phyloP scores from a whole-genome alignment of 2,113 vertebrate genomes.

The Atherinomorus stipes region DNA sequence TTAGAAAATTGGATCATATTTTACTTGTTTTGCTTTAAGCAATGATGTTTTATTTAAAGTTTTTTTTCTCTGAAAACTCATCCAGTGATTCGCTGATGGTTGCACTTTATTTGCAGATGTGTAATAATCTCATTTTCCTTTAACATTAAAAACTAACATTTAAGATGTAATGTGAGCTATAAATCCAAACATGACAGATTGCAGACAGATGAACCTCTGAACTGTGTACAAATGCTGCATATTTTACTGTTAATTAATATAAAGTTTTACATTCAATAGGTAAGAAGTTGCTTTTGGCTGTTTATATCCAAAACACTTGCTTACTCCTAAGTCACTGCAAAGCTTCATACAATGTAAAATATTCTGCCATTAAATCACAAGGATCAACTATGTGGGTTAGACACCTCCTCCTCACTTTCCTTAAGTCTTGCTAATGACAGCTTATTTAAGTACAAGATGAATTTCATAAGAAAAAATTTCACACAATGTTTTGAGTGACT shows the following conservation, averaged over 20 bases:
- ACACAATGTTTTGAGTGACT: no score
- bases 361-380: slow-evolving; percentile 63
- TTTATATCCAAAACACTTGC: slow-evolving; percentile 60
- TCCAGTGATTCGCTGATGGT: no score
- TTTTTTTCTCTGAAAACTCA: no score
- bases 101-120: no score
- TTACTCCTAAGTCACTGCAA: slow-evolving; percentile 43
- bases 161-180: slow-evolving; percentile 11
- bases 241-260: slow-evolving; percentile 58
- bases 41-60: no score
- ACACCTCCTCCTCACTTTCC: slow-evolving; percentile 20
- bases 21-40: no score
- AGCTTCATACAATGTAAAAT: slow-evolving; percentile 49
- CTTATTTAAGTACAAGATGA: slow-evolving; percentile 16
- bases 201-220: no score
- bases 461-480: background rate
- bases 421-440: slow-evolving; percentile 22
- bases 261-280: slow-evolving; percentile 58
- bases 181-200: slow-evolving; percentile 24
- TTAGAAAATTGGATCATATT: no score
- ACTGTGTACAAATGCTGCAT: background rate
- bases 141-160: slow-evolving; percentile 18
- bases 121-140: slow-evolving; percentile 35
- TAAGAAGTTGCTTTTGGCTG: slow-evolving; percentile 61
- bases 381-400: slow-evolving; percentile 26